Evolutionary conservation across 2,113 vertebrate species (phyloP).

Genomic region (Eleginops maclovinus): DNA sequence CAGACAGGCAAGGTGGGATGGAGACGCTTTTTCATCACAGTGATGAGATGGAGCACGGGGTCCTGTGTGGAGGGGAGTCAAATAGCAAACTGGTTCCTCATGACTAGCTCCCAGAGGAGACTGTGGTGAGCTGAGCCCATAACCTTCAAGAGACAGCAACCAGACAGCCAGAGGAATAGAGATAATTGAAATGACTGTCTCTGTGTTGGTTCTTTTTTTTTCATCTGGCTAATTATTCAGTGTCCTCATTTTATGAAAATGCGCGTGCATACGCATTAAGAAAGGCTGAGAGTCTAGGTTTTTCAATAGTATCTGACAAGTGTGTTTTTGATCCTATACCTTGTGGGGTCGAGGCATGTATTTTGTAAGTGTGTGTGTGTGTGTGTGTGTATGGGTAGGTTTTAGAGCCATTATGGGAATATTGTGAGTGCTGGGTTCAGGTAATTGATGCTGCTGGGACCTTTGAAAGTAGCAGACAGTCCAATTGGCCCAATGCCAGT

Average conservation of each 20-base stretch:
- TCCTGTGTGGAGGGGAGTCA: constrained; percentile 23
- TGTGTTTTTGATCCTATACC: constrained; percentile 38
- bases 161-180: constrained; percentile 64
- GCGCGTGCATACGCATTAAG: constrained; percentile 19
- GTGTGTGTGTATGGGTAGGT: constrained; percentile 21
- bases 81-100: constrained; percentile 51
- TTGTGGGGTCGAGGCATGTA: neutral
- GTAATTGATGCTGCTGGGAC: constrained; percentile 75
- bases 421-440: constrained; percentile 59
- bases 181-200: constrained; percentile 75
- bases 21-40: constrained; percentile 8
- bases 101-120: constrained; percentile 45
- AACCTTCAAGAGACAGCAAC: constrained; percentile 65
- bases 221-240: constrained; percentile 70
- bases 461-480: constrained; percentile 66
- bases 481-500: constrained; percentile 62
- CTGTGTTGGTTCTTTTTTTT: constrained; percentile 49
- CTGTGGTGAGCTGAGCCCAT: constrained; percentile 48
- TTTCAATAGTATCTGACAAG: constrained; percentile 26
- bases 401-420: constrained; percentile 64
- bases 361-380: constrained; percentile 3
- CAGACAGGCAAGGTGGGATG: neutral
- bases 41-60: constrained; percentile 3
- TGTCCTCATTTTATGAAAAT: constrained; percentile 66
- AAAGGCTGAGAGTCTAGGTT: constrained; percentile 13